Percentiles rank a stretch among this genome's conserved stretches.
These are phyloP conservation scores for Rhinichthys osculus DNA, from an alignment of 2,797 vertebrate species.

Conservation along the genomic window DNA sequence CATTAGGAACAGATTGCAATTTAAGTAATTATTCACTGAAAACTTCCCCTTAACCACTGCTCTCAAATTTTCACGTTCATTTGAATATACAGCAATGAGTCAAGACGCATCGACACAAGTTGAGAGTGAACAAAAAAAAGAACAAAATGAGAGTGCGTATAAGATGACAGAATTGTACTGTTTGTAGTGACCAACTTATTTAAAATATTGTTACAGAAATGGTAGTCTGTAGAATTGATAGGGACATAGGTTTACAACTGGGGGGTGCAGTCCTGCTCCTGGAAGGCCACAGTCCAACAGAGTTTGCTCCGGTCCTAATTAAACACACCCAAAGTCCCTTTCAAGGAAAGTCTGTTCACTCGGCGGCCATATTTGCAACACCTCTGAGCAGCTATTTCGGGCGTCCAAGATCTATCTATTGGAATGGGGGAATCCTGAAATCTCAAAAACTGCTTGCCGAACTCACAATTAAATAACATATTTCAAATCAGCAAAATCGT, in stretches of 20 bases:
- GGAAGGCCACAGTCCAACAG: background rate
- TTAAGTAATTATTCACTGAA: background rate
- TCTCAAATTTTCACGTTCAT: background rate
- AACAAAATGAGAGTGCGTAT: background rate
- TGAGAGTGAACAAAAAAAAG: too few species aligned
- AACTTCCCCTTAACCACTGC: background rate
- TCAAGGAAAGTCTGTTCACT: too few species aligned
- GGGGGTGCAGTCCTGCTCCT: background rate
- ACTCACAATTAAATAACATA: background rate
- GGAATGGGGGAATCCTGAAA: background rate
- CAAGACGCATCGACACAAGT: background rate
- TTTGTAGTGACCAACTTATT: background rate
- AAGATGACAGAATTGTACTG: background rate
- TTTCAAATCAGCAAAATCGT: background rate
- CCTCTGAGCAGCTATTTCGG: too few species aligned
- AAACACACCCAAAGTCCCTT: background rate
- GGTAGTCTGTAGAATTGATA: background rate
- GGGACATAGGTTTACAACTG: background rate
- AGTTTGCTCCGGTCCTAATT: background rate
- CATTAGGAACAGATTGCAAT: background rate
- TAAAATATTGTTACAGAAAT: background rate
- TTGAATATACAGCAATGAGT: background rate
- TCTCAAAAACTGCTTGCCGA: background rate
- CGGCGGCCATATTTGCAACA: too few species aligned
- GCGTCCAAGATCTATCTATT: background rate